Evolutionary conservation across 2,888 invertebrate genomes (phyloP).

Genomic region (Poecilus cupreus): DNA sequence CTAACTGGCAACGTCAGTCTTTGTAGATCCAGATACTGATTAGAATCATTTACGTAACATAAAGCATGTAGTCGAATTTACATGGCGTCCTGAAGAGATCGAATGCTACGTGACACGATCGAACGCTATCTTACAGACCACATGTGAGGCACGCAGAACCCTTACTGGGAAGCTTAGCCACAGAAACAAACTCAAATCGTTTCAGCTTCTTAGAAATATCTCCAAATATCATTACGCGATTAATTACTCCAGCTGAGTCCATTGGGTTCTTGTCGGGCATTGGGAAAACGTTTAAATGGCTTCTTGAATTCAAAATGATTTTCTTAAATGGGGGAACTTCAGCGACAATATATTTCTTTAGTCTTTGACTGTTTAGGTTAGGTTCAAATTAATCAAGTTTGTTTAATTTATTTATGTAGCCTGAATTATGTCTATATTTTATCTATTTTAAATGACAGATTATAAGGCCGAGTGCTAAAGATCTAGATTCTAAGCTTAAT

Average conservation of each 20-base stretch:
- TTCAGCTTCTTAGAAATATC: background rate
- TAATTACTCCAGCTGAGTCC: background rate
- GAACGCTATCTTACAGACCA: background rate
- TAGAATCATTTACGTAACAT: constrained; percentile 47
- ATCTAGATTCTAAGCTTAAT: no score
- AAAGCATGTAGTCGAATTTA: constrained; percentile 42
- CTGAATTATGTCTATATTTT: no score
- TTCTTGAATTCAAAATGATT: no score
- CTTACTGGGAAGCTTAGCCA: background rate
- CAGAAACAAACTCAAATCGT: background rate
- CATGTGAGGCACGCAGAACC: background rate
- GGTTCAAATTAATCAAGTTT: no score
- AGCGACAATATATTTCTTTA: no score
- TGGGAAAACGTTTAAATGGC: no score
- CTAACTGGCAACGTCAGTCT: background rate
- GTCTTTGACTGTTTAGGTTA: no score
- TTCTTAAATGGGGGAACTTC: no score
- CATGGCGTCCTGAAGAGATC: constrained; percentile 45
- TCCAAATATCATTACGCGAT: constrained; percentile 16
- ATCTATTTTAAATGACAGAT: no score
- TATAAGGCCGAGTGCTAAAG: no score
- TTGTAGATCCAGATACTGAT: constrained; percentile 7
- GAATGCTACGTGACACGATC: constrained; percentile 38
- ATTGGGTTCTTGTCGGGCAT: no score
- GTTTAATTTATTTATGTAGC: no score